Evolutionary conservation across 2,113 vertebrate species (phyloP), one percentile per base, ranked within the genome.

Genomic region (Alosa alosa): DNA sequence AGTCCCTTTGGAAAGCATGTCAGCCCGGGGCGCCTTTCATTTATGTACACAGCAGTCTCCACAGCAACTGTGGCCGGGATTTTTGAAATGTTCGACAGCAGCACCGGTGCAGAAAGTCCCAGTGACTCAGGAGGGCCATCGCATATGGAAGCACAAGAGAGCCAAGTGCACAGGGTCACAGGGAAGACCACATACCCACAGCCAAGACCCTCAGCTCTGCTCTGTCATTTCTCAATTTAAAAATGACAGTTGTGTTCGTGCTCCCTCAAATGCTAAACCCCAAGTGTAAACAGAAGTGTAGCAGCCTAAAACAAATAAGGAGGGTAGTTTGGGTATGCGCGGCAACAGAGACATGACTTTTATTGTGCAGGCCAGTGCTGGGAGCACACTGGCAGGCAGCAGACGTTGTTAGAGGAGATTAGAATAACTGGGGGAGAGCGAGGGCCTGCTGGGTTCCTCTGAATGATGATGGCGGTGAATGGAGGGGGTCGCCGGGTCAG

Each of bases 21-120:
- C 86, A 83, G 89, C 91, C 87, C 89, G 83, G 88, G 94, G 92
- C 93, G 87, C 82, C 93, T 92, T 95, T 95, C 93, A 94, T 92
- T 92, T 91, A 92, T 94, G 88, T 86, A 92, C 90, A 88, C 83
- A 88, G 90, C 93, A 84, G 95, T 91, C 31, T 91, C 95, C 95
- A 94, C 95, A 93, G 96, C 93, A 94, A 96, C 96, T 86, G 90
- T 5, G 88, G 90, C 89, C 89, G 85, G 31, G 84, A 46, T 90
- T 90, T 85, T 90, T 89, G 93, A 94, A 88, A 92, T 88, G 93
- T 93, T 92, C 90, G 4, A 39, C 72, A 15, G 31, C 72, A 78
- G 72, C 25, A 36, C 72, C 72, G 72, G 31, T 82, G 82, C 85
- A 89, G 88, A 90, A 92, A 94, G 93, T 89, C 92, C 92, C 68